phyloP scores from a whole-genome alignment of 2,797 vertebrate genomes.

The Chrosomus eos region DNA sequence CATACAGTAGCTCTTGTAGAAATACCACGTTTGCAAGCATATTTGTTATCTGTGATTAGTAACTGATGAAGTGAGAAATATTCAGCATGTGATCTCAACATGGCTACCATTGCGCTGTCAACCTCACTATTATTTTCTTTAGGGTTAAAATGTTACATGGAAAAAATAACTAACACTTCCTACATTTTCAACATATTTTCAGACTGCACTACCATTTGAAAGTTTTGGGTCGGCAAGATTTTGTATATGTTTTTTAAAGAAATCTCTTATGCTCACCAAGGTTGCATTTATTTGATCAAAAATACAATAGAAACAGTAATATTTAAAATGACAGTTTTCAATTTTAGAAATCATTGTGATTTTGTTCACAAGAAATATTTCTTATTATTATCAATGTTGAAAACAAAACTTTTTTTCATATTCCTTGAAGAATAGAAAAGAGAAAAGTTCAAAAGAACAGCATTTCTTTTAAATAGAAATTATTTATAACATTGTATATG shows the following conservation, averaged over 20 bases:
- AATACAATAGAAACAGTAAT: neutral
- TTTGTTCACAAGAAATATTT: neutral
- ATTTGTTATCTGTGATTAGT: neutral
- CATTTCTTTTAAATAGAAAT: neutral
- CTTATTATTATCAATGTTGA: neutral
- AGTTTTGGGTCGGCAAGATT: neutral
- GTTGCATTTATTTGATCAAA: neutral
- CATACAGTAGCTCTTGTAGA: neutral
- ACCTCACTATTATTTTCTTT: neutral
- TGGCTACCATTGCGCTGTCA: neutral
- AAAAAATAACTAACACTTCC: neutral
- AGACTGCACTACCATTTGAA: neutral
- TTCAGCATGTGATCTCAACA: neutral
- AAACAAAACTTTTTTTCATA: neutral
- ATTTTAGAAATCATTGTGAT: neutral
- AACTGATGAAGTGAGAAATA: conserved; percentile 1
- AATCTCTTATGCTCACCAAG: too few relatives aligned
- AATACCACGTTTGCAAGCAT: neutral
- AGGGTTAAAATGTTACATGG: neutral
- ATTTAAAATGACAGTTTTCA: neutral
- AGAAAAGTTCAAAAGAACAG: neutral
- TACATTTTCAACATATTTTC: neutral
- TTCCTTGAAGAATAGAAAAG: neutral
- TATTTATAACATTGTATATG: neutral
- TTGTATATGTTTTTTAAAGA: neutral